These are phyloP conservation scores for Liolophura sinensis DNA, from an alignment of 1,140 invertebrate species.

Conservation along the genomic window DNA sequence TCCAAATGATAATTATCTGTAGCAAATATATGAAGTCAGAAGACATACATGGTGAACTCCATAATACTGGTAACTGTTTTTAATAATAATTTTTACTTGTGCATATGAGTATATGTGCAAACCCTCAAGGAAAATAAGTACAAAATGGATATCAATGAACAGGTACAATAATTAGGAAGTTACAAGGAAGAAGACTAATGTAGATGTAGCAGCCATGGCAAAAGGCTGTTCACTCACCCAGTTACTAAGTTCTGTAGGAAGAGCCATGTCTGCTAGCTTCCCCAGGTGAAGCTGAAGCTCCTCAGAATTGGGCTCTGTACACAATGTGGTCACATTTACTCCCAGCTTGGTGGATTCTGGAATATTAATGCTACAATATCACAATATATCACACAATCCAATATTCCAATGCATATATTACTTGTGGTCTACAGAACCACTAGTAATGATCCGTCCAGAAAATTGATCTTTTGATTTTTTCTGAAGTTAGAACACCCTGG, in stretches of 20 bases:
- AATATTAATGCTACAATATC: conserved; percentile 14
- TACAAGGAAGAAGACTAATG: conserved; percentile 3
- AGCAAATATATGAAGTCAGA: not conserved
- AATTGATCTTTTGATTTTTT: not conserved
- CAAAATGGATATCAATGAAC: too few species aligned
- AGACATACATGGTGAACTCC: not conserved
- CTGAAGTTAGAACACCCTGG: not conserved
- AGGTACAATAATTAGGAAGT: too few species aligned
- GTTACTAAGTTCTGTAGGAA: conserved; percentile 54
- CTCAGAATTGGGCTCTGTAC: conserved; percentile 46
- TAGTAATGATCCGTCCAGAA: not conserved
- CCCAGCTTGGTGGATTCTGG: conserved; percentile 55
- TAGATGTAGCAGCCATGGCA: not conserved
- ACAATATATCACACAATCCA: not conserved
- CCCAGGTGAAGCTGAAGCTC: conserved; percentile 57
- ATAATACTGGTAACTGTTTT: not conserved
- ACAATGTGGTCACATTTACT: conserved; percentile 54
- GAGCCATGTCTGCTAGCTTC: conserved; percentile 54
- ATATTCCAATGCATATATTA: not conserved
- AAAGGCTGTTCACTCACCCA: conserved; percentile 26
- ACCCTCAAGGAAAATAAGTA: too few species aligned
- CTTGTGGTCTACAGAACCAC: not conserved
- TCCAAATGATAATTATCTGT: not conserved
- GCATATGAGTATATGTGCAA: too few species aligned
- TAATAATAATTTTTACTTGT: too few species aligned